Evolutionary conservation across 2,113 vertebrate genomes (phyloP).

Genomic region (Callopanchax toddi): DNA sequence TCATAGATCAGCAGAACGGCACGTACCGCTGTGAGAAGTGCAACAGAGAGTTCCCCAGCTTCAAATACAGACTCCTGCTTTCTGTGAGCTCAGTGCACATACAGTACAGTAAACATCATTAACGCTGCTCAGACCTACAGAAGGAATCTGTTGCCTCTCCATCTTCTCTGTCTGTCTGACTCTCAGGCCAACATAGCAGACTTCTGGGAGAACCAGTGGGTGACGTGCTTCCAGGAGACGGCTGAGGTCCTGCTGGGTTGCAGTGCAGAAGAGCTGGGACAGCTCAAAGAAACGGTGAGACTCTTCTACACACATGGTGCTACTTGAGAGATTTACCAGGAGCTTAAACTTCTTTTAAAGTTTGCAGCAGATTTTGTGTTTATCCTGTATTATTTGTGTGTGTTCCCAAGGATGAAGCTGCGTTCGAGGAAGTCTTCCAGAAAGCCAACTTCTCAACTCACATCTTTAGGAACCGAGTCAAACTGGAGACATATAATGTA

Average conservation of each 20-base stretch:
- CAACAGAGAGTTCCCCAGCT: slow-evolving; percentile 85
- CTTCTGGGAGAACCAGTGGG: slow-evolving; percentile 91
- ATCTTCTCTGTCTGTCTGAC: slow-evolving; percentile 33
- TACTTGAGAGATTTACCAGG: slow-evolving; percentile 11
- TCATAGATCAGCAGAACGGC: slow-evolving; percentile 88
- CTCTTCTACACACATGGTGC: slow-evolving; percentile 14
- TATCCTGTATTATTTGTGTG: slow-evolving; percentile 1
- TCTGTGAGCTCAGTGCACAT: slow-evolving; percentile 78
- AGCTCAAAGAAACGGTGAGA: slow-evolving; percentile 88
- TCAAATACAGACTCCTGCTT: slow-evolving; percentile 90
- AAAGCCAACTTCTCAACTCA: slow-evolving; percentile 86
- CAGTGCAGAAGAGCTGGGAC: slow-evolving; percentile 83
- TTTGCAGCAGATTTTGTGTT: slow-evolving; percentile 22
- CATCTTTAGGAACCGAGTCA: slow-evolving; percentile 86
- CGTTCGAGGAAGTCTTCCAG: slow-evolving; percentile 89
- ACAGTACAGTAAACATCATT: slow-evolving; percentile 13
- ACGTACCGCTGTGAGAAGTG: slow-evolving; percentile 91
- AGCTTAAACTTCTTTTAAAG: slow-evolving; percentile 28
- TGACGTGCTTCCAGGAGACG: slow-evolving; percentile 93
- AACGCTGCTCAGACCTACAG: slow-evolving; percentile 11
- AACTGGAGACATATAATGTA: slow-evolving; percentile 92
- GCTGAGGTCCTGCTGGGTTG: slow-evolving; percentile 89
- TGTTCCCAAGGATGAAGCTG: slow-evolving; percentile 78
- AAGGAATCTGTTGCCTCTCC: slow-evolving; percentile 19
- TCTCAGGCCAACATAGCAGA: slow-evolving; percentile 90